Conservation (phyloP, 2,888 invertebrate species). For the Brassicogethes aeneus region DNA sequence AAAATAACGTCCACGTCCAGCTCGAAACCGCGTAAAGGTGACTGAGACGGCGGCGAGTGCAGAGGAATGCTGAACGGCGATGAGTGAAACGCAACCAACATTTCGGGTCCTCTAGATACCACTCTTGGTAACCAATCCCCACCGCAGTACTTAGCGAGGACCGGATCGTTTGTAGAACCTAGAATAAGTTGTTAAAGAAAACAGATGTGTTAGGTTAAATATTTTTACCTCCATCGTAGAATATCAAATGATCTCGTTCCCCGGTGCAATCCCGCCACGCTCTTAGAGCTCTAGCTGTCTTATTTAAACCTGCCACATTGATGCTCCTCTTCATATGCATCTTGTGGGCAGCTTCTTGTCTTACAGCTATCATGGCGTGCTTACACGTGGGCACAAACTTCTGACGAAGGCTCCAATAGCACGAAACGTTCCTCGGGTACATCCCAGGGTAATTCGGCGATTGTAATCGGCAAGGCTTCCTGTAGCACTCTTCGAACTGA, state of each 20-base stretch:
- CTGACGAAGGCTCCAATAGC: constrained; percentile 80
- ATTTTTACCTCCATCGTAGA: constrained; percentile 63
- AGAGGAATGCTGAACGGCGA: constrained; percentile 75
- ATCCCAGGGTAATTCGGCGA: constrained; percentile 88
- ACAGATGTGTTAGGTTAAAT: not conserved
- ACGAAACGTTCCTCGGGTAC: constrained; percentile 82
- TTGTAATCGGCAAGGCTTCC: constrained; percentile 74
- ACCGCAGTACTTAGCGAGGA: constrained; percentile 80
- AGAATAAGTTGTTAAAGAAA: not conserved
- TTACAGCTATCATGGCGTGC: constrained; percentile 82
- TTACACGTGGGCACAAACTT: constrained; percentile 81
- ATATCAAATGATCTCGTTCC: constrained; percentile 73
- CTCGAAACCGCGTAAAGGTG: constrained; percentile 72
- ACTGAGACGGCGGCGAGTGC: constrained; percentile 52
- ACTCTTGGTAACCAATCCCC: constrained; percentile 79
- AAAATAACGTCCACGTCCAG: constrained; percentile 82
- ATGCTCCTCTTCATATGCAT: constrained; percentile 61
- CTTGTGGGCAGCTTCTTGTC: constrained; percentile 66
- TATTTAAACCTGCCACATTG: constrained; percentile 60
- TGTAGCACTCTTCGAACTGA: constrained; percentile 79
- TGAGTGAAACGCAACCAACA: constrained; percentile 83
- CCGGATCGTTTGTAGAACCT: constrained; percentile 67
- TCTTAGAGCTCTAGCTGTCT: constrained; percentile 58
- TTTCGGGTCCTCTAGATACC: constrained; percentile 65
- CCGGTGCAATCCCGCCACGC: constrained; percentile 80